Evolutionary conservation across 2,113 vertebrate genomes (phyloP), one percentile per base, ranked within the genome.

Genomic region (Poeciliopsis turrubarensis): DNA sequence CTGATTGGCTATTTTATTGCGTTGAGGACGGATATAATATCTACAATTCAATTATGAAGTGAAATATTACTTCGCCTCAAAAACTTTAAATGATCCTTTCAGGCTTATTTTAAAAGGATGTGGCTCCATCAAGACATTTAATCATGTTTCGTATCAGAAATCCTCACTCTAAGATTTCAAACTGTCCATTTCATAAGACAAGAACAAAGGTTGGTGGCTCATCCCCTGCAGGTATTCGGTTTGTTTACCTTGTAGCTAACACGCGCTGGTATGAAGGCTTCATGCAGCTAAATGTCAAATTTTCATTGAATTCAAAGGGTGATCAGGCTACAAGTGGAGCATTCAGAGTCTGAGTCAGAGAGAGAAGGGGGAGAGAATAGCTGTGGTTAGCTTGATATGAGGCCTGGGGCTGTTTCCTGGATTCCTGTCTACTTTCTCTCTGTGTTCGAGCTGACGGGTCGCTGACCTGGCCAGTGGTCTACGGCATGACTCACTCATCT

Each of bases 401-500:
- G 69, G 78, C 87, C 81, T 32, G 64, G 26, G 78, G 84, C 85
- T 44, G 22, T 83, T 88, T 92, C 87, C 81, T 86, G 83, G 65
- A 80, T 85, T 79, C 68, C 79, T 60, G 4, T 67, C 60, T 34
- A 2, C 70, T 67, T 68, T 72, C 75, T 79, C 29, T 57, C 51
- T 65, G 78, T 60, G 73, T 75, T 54, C 62, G 79, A 86, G 80
- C 85, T 54, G 41, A 80, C 67, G 79, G 87, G 90, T 89, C 86
- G 77, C 15, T 68, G 82, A 90, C 87, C 86, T 84, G 79, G 84
- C 83, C 81, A 34, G 19, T 64, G 80, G 82, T 80, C 83, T 72
- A 60, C 72, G 70, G 61, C 32, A 85, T 89, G 90, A 91, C 83
- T 92, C 90, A 91, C 72, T 81, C 73, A 73, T 78, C 74, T 69